phyloP scores from a whole-genome alignment of 2,113 vertebrate species.

The Formicarius rufipectus region DNA sequence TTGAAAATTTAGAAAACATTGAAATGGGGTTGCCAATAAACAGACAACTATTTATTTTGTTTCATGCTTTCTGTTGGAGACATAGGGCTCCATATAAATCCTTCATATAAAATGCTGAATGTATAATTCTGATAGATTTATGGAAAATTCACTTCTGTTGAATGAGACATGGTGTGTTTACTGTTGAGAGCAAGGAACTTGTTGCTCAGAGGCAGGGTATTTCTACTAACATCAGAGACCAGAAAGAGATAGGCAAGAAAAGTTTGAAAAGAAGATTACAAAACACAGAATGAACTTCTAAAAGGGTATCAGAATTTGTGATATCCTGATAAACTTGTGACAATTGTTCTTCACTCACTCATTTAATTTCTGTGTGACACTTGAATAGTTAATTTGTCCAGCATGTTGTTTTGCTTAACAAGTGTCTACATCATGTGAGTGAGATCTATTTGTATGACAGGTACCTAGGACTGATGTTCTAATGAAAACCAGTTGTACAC shows the following conservation, averaged over 20 bases:
- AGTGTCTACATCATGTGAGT: neutral
- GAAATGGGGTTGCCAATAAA: neutral
- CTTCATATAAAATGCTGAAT: neutral
- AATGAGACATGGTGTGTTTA: neutral
- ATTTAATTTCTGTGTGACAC: neutral
- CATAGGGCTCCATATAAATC: fast-evolving
- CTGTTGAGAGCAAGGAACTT: neutral
- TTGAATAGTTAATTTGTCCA: neutral
- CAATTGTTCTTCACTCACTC: neutral
- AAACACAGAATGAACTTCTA: neutral
- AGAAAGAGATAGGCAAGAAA: neutral
- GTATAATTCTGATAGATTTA: neutral
- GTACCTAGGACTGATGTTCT: neutral
- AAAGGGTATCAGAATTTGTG: neutral
- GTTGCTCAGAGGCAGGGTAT: neutral
- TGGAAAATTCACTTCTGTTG: neutral
- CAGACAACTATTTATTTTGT: neutral
- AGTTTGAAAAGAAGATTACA: neutral
- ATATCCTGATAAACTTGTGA: neutral
- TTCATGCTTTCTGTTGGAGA: neutral
- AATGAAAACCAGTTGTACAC: neutral
- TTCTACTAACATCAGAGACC: neutral
- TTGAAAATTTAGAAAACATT: neutral
- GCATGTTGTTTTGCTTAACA: neutral
- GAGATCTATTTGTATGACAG: neutral